phyloP scores from a whole-genome alignment of 2,888 invertebrate genomes.

The Nemurella pictetii region DNA sequence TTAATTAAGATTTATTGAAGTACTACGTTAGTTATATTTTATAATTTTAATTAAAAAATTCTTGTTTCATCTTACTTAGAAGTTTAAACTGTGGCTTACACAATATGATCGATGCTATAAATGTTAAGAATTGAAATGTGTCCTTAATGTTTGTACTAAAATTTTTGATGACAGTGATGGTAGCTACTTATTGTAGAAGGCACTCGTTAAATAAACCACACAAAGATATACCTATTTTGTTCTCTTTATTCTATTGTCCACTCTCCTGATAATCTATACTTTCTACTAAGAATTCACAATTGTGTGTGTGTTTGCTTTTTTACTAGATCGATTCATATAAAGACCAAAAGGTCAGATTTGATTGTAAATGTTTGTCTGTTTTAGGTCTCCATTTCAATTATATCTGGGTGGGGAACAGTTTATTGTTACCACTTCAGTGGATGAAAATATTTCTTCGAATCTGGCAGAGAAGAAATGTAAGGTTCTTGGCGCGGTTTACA shows the following conservation, averaged over 20 bases:
- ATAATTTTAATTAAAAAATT: too few species aligned
- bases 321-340: background rate
- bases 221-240: background rate
- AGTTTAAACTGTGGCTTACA: background rate
- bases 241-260: background rate
- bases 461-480: background rate
- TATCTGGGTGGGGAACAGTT: background rate
- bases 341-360: background rate
- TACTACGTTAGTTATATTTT: background rate
- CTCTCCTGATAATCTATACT: background rate
- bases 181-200: background rate
- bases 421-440: constrained; percentile 5
- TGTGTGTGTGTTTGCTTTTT: background rate
- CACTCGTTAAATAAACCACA: background rate
- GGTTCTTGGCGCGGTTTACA: background rate
- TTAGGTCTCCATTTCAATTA: constrained; percentile 10
- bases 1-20: too few species aligned
- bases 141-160: background rate
- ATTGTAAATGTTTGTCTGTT: constrained; percentile 22
- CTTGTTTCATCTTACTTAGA: too few species aligned
- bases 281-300: background rate
- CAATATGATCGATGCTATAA: too few species aligned
- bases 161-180: background rate
- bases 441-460: background rate
- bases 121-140: background rate